Evolutionary conservation across 2,113 vertebrate genomes (phyloP).

Genomic region (rabbit (Oryctolagus cuniculus)): mOryCun1.1 NC_091435.1:37151501-37152000

Average conservation of each 20-base stretch:
- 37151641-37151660: neutral
- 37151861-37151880: neutral
- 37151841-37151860: neutral
- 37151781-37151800: neutral
- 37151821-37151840: neutral
- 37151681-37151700: neutral
- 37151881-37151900: neutral
- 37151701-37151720: neutral
- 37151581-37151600: neutral
- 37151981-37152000: conserved; percentile 33
- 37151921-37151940: neutral
- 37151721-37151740: neutral
- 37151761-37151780: neutral
- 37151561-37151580: neutral
- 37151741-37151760: neutral
- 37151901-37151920: neutral
- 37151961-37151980: neutral
- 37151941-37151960: neutral
- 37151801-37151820: neutral
- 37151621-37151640: neutral
- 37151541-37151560: conserved; percentile 15
- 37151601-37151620: neutral
- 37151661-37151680: neutral
- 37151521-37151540: neutral
- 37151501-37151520: neutral